Evolutionary conservation across 2,797 vertebrate species (phyloP).

Genomic region (Sarcophilus harrisii): DNA sequence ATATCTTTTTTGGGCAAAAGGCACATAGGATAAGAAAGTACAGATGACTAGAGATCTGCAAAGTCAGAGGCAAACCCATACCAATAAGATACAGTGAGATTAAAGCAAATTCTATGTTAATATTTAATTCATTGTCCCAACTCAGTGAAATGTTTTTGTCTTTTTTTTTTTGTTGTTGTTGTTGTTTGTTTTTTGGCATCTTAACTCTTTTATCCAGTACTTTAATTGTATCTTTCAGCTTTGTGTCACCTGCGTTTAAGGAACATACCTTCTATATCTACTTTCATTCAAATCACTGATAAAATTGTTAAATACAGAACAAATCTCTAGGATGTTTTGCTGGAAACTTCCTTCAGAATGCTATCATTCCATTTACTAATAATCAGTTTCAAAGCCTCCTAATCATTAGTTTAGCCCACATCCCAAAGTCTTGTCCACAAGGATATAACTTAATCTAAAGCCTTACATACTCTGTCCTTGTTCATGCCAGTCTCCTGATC

Average conservation of each 20-base stretch:
- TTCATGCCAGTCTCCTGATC: neutral
- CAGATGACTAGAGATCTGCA: neutral
- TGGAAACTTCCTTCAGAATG: neutral
- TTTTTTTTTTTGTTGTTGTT: neutral
- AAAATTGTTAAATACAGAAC: neutral
- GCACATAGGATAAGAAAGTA: neutral
- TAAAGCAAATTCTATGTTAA: neutral
- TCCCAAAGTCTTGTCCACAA: neutral
- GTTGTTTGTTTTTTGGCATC: neutral
- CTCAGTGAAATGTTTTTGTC: neutral
- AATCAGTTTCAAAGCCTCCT: neutral
- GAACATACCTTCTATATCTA: neutral
- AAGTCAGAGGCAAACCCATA: neutral
- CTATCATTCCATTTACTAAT: neutral
- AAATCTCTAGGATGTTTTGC: neutral
- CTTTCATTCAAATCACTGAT: neutral
- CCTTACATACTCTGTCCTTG: neutral
- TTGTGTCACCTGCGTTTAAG: neutral
- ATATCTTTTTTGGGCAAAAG: neutral
- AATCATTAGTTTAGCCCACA: neutral
- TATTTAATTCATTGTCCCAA: neutral
- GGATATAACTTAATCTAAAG: neutral
- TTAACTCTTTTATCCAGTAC: neutral
- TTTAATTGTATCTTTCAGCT: neutral
- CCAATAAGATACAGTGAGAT: neutral